Evolutionary conservation across 2,113 vertebrate genomes (phyloP).

Genomic region (Psettodes erumei): DNA sequence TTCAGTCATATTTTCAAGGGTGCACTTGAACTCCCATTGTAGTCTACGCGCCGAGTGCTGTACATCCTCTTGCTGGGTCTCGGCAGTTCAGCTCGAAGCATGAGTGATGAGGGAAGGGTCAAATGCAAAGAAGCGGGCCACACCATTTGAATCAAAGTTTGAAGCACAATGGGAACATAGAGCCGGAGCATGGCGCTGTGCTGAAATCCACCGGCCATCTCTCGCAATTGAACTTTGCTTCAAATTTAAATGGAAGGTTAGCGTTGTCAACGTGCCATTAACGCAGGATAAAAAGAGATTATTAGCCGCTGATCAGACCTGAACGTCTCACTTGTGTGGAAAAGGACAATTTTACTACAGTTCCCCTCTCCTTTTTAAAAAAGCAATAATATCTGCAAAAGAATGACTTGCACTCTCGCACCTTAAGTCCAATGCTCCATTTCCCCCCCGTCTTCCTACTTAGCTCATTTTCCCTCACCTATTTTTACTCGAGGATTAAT

Average conservation of each 20-base stretch:
- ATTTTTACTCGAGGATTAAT: slow-evolving; percentile 99
- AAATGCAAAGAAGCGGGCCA: slow-evolving; percentile 67
- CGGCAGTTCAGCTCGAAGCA: slow-evolving; percentile 65
- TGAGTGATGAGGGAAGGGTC: slow-evolving; percentile 75
- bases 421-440: slow-evolving; percentile 68
- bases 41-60: slow-evolving; percentile 48
- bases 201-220: slow-evolving; percentile 70
- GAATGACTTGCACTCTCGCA: slow-evolving; percentile 78
- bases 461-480: slow-evolving; percentile 87
- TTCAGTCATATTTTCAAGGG: slow-evolving; percentile 72
- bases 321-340: slow-evolving; percentile 72
- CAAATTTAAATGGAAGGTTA: slow-evolving; percentile 79
- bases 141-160: slow-evolving; percentile 74
- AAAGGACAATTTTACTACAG: slow-evolving; percentile 78
- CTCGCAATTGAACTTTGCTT: slow-evolving; percentile 80
- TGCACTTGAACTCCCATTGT: slow-evolving; percentile 71
- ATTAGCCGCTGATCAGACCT: slow-evolving; percentile 79
- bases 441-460: slow-evolving; percentile 54
- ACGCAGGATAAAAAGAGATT: slow-evolving; percentile 80
- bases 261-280: slow-evolving; percentile 76
- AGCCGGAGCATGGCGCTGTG: slow-evolving; percentile 54
- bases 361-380: slow-evolving; percentile 68
- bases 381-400: slow-evolving; percentile 80
- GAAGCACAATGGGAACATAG: slow-evolving; percentile 69
- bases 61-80: slow-evolving; percentile 53